These are phyloP conservation scores for Hyposoter didymator DNA, from an alignment of 2,888 invertebrate genomes.

Conservation along the genomic window DNA sequence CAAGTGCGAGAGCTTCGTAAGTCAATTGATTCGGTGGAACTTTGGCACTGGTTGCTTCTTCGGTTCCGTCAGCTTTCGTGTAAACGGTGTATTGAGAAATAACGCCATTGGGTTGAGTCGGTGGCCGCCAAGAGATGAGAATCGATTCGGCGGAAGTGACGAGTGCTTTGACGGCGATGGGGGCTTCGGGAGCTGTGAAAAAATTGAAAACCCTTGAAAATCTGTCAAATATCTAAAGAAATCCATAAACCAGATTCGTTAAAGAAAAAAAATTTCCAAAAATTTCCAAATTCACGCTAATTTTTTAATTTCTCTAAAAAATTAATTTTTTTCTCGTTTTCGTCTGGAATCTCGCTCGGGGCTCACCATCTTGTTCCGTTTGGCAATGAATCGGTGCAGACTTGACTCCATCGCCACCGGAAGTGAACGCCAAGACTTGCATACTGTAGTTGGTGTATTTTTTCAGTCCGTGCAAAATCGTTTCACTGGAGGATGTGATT, in stretches of 20 bases:
- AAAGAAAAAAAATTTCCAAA: no score
- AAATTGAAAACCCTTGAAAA: slow-evolving; percentile 37
- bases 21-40: slow-evolving; percentile 94
- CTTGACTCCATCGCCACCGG: slow-evolving; percentile 97
- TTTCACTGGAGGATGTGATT: slow-evolving; percentile 96
- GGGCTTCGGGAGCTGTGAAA: slow-evolving; percentile 94
- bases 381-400: slow-evolving; percentile 95
- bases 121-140: slow-evolving; percentile 97
- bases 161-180: slow-evolving; percentile 95
- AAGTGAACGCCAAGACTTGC: slow-evolving; percentile 97
- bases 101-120: slow-evolving; percentile 96
- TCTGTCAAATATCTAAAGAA: no score
- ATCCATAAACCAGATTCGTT: no score
- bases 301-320: not conserved
- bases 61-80: slow-evolving; percentile 89
- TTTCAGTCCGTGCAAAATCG: slow-evolving; percentile 96
- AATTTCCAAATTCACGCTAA: no score
- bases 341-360: not conserved
- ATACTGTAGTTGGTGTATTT: slow-evolving; percentile 99
- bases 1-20: slow-evolving; percentile 93
- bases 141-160: slow-evolving; percentile 97
- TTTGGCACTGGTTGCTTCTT: slow-evolving; percentile 90
- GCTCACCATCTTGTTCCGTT: slow-evolving; percentile 96
- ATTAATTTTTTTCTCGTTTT: not conserved
- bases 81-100: slow-evolving; percentile 97